Base-by-base conservation (phyloP, 1,140 invertebrate species). In the Cyrtorhinus lividipennis region DNA sequence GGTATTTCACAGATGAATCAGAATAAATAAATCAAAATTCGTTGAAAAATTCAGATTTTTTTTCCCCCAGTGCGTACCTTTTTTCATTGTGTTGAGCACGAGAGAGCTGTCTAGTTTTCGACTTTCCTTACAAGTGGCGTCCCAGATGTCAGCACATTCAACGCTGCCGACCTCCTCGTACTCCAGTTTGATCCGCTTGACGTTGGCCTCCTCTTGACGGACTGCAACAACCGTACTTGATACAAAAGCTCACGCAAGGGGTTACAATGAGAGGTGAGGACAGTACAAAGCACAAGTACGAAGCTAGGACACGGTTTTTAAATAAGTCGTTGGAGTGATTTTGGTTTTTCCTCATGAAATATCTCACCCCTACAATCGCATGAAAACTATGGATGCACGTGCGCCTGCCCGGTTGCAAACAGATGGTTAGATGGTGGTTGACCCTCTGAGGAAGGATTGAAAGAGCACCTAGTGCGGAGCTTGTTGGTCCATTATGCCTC, bases 131-230 rank as follows among this genome's bases (percentile, higher is more conserved):
- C 24, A 59, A 27, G 95, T 76, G 56, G 83, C 77, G 68, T 95
- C 90, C 93, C 92, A 96, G 30, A 88, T 83, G 63, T 85, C 81
- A 13, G 81, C 74, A 0, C 86, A 78, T 63, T 90, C 83, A 68
- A 84, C 85, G 0, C 81, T 81, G 24, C 85, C 85, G 63, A 95
- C 81, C 72, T 95, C 92, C 64, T 88, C 85, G 72, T 97, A 97
- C 71, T 94, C 88, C 58, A 96, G 72, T 75, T 95, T 95, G 44
- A 92, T 87, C 56, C 90, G 78, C 69, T 92, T 90, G 2, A 90
- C 81, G 8, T 87, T 85, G 25, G 85, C 88, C 66, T 92, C 90
- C 72, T 94, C 88, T 77, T 95, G 91, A 56, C 86, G 81, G 58
- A 86, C 90, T 89, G 48, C 25, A 66, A 76, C 73, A 62, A 67